phyloP scores from a whole-genome alignment of 2,797 vertebrate species.

The Sebastes jordani region DNA sequence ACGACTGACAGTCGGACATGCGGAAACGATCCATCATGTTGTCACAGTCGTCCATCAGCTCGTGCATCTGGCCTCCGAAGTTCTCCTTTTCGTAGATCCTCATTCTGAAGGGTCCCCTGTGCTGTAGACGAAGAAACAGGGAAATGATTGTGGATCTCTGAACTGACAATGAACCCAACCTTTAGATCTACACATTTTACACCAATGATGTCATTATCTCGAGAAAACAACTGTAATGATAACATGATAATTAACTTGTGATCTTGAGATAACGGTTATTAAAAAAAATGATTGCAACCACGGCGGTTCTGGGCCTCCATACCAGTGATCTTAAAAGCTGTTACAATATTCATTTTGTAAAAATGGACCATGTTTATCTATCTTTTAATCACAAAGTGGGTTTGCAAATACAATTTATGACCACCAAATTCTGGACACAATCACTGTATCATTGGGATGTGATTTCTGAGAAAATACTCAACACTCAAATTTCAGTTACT shows the following conservation, averaged over 20 bases:
- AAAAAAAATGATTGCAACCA: background rate
- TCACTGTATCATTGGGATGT: too few species aligned
- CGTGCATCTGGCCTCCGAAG: slow-evolving; percentile 72
- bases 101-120: slow-evolving; percentile 70
- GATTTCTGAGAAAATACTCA: rapidly evolving
- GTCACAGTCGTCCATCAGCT: slow-evolving; percentile 72
- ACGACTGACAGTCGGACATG: slow-evolving; percentile 74
- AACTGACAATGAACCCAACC: background rate
- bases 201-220: background rate
- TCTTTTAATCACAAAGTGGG: too few species aligned
- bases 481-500: background rate
- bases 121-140: slow-evolving; percentile 22
- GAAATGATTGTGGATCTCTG: background rate
- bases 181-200: background rate
- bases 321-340: rapidly evolving
- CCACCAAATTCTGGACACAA: background rate
- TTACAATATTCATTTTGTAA: background rate
- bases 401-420: background rate
- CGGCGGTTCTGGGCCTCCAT: too few species aligned
- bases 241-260: background rate
- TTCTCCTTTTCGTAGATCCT: slow-evolving; percentile 73
- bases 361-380: rapidly evolving
- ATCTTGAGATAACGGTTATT: background rate
- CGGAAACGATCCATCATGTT: slow-evolving; percentile 59
- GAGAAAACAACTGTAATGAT: background rate